phyloP scores from a whole-genome alignment of 64 coral and sea anemone genomes.

The Exaiptasia diaphana region DNA sequence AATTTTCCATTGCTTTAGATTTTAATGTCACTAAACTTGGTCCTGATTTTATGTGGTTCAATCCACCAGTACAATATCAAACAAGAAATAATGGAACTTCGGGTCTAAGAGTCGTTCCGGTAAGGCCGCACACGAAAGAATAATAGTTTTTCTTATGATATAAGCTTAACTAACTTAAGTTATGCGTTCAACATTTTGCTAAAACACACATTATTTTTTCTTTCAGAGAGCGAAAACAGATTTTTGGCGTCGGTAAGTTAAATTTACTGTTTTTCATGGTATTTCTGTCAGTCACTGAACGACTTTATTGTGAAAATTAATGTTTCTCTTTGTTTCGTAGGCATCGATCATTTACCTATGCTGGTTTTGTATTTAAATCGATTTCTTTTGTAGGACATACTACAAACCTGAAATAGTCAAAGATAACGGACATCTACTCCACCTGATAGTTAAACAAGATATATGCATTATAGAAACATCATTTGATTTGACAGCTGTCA shows the following conservation, averaged over 20 bases:
- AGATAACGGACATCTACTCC: slow-evolving; percentile 75
- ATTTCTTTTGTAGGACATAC: slow-evolving; percentile 60
- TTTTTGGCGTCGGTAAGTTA: slow-evolving; percentile 55
- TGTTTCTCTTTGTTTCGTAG: too few species aligned
- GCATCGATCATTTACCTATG: too few species aligned
- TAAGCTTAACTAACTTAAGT: neutral
- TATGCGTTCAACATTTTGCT: too few species aligned
- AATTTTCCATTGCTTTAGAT: slow-evolving; percentile 67
- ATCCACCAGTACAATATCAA: slow-evolving; percentile 62
- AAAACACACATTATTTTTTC: slow-evolving; percentile 22
- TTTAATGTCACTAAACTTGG: slow-evolving; percentile 74
- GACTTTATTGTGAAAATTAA: too few species aligned
- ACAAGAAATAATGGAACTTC: slow-evolving; percentile 51
- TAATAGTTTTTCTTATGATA: neutral
- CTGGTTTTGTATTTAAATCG: neutral
- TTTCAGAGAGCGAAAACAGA: slow-evolving; percentile 56
- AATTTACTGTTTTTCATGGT: too few species aligned
- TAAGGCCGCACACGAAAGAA: too few species aligned
- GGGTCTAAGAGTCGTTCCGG: slow-evolving; percentile 67
- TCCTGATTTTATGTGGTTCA: slow-evolving; percentile 83
- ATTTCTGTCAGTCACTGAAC: too few species aligned
- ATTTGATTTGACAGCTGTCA: slow-evolving; percentile 69
- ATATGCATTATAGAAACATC: slow-evolving; percentile 74
- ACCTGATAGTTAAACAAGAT: slow-evolving; percentile 68
- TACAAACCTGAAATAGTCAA: slow-evolving; percentile 83